These are phyloP conservation scores for Pseudorhiza aurosa DNA, from an alignment of 30 jellyfish, hydroid and myxozoan species.

Conservation along the genomic window DNA sequence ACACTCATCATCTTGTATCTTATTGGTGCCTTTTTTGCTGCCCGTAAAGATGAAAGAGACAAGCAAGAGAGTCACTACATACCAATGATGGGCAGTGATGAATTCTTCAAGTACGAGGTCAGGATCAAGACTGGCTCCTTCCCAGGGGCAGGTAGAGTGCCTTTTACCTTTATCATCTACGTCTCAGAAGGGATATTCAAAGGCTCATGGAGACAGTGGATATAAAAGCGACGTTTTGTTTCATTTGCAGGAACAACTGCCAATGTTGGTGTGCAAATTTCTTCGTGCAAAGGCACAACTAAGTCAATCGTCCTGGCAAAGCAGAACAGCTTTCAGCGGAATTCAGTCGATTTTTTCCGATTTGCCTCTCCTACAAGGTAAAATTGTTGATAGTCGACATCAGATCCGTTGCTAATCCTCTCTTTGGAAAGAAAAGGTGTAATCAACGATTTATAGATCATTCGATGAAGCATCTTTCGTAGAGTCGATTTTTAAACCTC, in stretches of 20 bases:
- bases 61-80: slow-evolving; percentile 74
- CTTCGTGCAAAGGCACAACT: slow-evolving; percentile 80
- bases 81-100: slow-evolving; percentile 91
- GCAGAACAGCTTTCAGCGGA: slow-evolving; percentile 76
- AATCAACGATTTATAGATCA: too few relatives aligned
- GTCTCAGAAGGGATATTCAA: too few relatives aligned
- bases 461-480: too few relatives aligned
- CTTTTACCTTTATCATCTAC: too few relatives aligned
- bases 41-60: slow-evolving; percentile 80
- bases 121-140: slow-evolving; percentile 87
- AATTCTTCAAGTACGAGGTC: slow-evolving; percentile 89
- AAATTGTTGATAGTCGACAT: too few relatives aligned
- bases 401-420: too few relatives aligned
- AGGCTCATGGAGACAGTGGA: too few relatives aligned
- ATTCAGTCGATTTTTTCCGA: slow-evolving; percentile 83
- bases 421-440: too few relatives aligned
- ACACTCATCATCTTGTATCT: slow-evolving; percentile 67
- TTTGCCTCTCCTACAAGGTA: slow-evolving; percentile 90
- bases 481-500: too few relatives aligned
- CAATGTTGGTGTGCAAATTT: slow-evolving; percentile 81
- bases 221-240: background rate
- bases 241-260: slow-evolving; percentile 86
- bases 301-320: slow-evolving; percentile 76
- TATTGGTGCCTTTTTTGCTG: slow-evolving; percentile 61
- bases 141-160: slow-evolving; percentile 85